phyloP scores from a whole-genome alignment of 2,797 vertebrate genomes.

The Xenopus petersii region DNA sequence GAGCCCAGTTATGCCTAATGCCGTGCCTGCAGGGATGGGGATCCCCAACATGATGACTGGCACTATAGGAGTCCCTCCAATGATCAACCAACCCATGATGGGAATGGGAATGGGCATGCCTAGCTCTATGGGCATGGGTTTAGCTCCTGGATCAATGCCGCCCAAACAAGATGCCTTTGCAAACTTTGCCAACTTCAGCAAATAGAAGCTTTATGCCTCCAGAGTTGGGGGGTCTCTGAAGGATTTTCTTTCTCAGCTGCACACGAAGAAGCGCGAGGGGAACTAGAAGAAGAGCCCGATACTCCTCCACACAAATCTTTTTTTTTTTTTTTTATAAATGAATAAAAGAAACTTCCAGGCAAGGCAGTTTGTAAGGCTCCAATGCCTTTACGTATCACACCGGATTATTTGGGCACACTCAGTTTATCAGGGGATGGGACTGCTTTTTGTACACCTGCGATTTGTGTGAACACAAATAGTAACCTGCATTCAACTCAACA shows the following conservation, averaged over 20 bases:
- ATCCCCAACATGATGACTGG: constrained; percentile 67
- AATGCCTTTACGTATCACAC: constrained; percentile 37
- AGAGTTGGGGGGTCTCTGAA: constrained; percentile 59
- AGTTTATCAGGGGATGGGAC: constrained; percentile 18
- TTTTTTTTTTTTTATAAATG: constrained; percentile 32
- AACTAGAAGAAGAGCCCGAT: constrained; percentile 49
- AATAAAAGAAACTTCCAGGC: constrained; percentile 52
- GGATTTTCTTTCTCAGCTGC: constrained; percentile 68
- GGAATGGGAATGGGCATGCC: constrained; percentile 57
- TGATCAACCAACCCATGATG: constrained; percentile 72
- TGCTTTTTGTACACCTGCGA: constrained; percentile 8
- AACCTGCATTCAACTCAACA: constrained; percentile 21
- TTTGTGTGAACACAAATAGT: constrained; percentile 15
- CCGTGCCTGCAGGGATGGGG: constrained; percentile 73
- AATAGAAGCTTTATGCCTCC: constrained; percentile 73
- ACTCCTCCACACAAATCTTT: constrained; percentile 50
- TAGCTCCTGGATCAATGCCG: constrained; percentile 77
- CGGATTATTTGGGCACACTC: constrained; percentile 9
- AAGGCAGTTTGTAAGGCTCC: constrained; percentile 28
- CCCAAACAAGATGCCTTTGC: constrained; percentile 97
- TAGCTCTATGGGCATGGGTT: constrained; percentile 62
- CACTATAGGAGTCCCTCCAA: constrained; percentile 60
- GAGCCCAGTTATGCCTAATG: constrained; percentile 74
- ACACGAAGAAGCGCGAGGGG: constrained; percentile 53
- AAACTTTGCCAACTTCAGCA: constrained; percentile 97